Base-by-base conservation (phyloP, 2,113 vertebrate genomes). In the Plecotus auritus region DNA sequence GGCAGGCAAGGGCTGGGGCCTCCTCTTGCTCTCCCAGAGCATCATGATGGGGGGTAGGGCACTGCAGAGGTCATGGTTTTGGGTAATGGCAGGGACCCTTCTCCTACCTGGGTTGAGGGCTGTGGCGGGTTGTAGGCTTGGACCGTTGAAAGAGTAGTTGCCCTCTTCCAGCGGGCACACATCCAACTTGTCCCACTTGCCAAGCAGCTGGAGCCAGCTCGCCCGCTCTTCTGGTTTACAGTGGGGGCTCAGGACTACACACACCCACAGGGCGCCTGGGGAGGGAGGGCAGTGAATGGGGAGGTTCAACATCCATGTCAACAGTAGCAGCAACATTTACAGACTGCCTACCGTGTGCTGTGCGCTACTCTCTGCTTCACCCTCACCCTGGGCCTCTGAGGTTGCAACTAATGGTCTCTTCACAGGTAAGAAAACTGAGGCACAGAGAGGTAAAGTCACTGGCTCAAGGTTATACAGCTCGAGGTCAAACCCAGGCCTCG, bases 181-280 rank as follows among this genome's bases (percentile, higher is more conserved):
- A 0, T 98, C 98, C 88, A 98, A 88, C 59, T 97, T 96, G 89
- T 98, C 97, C 98, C 98, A 98, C 2, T 96, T 95, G 84, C 78
- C 72, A 0, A 98, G 97, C 54, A 98, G 97, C 83, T 98, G 97
- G n/a, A 98, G 96, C 98, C 98, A 98, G 59, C 97, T 86, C 0
- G 88, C 94, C 35, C 91, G 96, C 82, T 98, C 98, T 66, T 98
- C 98, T 13, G 96, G 83, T 78, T 97, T 98, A 94, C 98, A 98
- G 81, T 98, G 98, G 49, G 98, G 98, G 61, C 98, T 98, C 89
- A 98, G 95, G 66, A 98, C 90, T 40, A 98, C 96, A 20, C 98
- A 98, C 26, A 98, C 98, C 98, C 98, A 98, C 84, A 98, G 91
- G 42, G 98, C 98, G 42, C 98, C 98, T 98, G 97, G 3, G 4